Evolutionary conservation across 2,888 invertebrate genomes (phyloP).

Genomic region (Bruchidius siliquastri): DNA sequence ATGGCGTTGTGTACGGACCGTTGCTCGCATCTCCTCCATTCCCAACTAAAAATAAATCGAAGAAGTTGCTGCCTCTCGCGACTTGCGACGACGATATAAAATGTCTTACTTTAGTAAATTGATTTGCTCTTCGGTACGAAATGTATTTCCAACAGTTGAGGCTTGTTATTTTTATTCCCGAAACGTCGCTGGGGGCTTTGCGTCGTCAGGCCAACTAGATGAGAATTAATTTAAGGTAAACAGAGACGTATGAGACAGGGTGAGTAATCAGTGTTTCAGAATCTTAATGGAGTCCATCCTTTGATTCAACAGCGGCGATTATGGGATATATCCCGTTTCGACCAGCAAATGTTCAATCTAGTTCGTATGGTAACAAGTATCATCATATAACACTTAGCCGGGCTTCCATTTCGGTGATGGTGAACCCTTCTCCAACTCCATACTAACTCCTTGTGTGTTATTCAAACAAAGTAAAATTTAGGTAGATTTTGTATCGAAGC

Average conservation of each 20-base stretch:
- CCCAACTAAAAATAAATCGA: neutral
- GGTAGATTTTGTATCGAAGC: too few relatives aligned
- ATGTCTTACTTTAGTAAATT: conserved; percentile 20
- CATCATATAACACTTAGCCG: too few relatives aligned
- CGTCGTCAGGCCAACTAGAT: neutral
- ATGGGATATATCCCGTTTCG: too few relatives aligned
- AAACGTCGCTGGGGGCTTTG: conserved; percentile 4
- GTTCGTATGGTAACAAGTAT: too few relatives aligned
- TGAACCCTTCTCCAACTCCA: too few relatives aligned
- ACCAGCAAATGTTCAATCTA: too few relatives aligned
- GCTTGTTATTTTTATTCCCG: conserved; percentile 14
- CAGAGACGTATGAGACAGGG: neutral
- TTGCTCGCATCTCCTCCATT: neutral
- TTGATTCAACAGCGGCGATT: too few relatives aligned
- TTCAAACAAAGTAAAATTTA: too few relatives aligned
- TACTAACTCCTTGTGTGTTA: too few relatives aligned
- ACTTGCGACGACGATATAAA: conserved; percentile 13
- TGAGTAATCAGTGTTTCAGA: too few relatives aligned
- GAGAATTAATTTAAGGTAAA: neutral
- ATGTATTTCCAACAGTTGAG: conserved; percentile 9
- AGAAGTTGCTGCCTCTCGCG: neutral
- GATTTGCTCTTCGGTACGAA: conserved; percentile 12
- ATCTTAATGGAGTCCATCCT: too few relatives aligned
- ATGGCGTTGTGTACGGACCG: neutral
- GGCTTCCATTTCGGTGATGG: too few relatives aligned